Base-by-base conservation (phyloP, 2,113 vertebrate genomes). In the Corydoras sp. region DNA sequence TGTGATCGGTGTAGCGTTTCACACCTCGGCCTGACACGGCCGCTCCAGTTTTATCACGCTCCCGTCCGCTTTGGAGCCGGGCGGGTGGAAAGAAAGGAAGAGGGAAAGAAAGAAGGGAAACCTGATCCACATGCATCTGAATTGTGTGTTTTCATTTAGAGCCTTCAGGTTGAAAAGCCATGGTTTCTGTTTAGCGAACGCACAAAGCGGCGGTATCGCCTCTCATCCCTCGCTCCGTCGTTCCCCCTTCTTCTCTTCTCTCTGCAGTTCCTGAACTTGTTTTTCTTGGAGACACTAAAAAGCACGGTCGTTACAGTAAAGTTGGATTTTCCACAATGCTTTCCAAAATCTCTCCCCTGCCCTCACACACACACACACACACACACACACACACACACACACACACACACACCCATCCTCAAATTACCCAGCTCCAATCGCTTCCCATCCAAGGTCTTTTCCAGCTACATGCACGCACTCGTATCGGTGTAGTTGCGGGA, bases 131-230 rank as follows among this genome's bases (percentile, higher is more conserved):
- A 51, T 73, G 59, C 64, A 60, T 55, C 48, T 58, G 50, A 76
- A 68, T 75, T n/a, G 82, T 84, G 78, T 86, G 85, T 81, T 76
- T 82, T 67, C 6, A 7, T 81, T 84, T 84, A 77, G 55, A 63
- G 80, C 71, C 64, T 56, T 60, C 74, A 61, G 48, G 35, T 67
- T 56, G 49, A 71, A 77, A 65, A 75, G 74, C 69, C 73, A 81
- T 76, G 55, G 7, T 65, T 78, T 76, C 32, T 71, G 49, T 54
- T 65, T 53, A 68, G 9, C 79, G 79, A 75, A 83, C 81, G 82
- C 76, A 72, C 73, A 75, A 76, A 83, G 79, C 76, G 72, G 73
- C 31, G 70, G 66, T 68, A 72, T 77, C 31, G 63, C 82, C 49
- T 75, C 74, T 77, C 62, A 69, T 73, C 71, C 76, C 68, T 10